Evolutionary conservation across 2,113 vertebrate genomes (phyloP).

Genomic region (Dinomys branickii): DNA sequence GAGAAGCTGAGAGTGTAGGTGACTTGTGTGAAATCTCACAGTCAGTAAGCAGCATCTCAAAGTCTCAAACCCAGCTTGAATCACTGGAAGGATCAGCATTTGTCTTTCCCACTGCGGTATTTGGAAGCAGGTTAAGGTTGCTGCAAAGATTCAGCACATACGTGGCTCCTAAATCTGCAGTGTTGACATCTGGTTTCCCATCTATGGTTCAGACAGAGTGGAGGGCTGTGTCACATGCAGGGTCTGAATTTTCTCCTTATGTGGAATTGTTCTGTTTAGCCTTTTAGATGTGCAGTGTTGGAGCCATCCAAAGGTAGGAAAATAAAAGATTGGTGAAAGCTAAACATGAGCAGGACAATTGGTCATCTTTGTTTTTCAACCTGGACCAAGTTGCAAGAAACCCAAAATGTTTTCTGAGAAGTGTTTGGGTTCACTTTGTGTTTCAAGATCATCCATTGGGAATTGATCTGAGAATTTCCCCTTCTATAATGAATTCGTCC

Average conservation of each 20-base stretch:
- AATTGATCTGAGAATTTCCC: neutral
- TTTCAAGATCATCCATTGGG: conserved; percentile 46
- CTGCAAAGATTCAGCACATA: neutral
- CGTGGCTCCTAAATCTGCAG: neutral
- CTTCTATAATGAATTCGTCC: conserved; percentile 33
- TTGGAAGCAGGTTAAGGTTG: neutral
- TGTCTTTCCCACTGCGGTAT: neutral
- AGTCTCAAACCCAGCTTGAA: neutral
- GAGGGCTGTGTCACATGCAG: too few relatives aligned
- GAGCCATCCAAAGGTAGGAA: neutral
- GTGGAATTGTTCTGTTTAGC: neutral
- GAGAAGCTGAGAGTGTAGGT: neutral
- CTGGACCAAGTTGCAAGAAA: neutral
- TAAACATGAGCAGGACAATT: neutral
- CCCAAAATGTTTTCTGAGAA: neutral
- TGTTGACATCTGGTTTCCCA: neutral
- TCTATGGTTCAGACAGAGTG: neutral
- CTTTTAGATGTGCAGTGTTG: neutral
- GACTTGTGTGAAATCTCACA: neutral
- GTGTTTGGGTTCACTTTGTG: neutral
- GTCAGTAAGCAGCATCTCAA: neutral
- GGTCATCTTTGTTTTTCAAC: neutral
- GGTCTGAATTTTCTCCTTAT: neutral
- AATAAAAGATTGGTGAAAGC: neutral
- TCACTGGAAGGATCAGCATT: neutral